Percentiles rank a stretch among this genome's conserved stretches.
Evolutionary conservation across 2,888 invertebrate species (phyloP).

Genomic region (Linyphia triangularis): DNA sequence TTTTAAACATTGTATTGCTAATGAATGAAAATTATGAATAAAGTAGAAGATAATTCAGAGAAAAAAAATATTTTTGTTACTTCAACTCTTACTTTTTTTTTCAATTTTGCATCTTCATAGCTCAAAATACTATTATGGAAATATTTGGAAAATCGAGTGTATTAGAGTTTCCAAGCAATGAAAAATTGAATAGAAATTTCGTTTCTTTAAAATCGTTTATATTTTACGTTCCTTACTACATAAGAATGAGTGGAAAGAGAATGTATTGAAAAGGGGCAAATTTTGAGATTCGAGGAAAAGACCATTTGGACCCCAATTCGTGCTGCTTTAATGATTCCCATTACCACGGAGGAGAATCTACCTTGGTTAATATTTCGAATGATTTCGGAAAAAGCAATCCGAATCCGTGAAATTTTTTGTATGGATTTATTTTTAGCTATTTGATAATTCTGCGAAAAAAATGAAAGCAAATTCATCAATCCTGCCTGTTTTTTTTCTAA

Average conservation of each 20-base stretch:
- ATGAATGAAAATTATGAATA: too few species aligned
- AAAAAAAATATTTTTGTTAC: too few species aligned
- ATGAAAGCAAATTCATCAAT: neutral
- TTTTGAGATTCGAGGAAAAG: neutral
- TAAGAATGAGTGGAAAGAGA: neutral
- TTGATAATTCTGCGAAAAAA: neutral
- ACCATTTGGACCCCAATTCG: conserved; percentile 9
- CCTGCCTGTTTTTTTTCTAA: too few species aligned
- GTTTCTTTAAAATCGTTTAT: neutral
- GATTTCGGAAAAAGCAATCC: neutral
- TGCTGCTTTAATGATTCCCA: neutral
- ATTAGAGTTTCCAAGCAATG: neutral
- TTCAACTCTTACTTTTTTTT: too few species aligned
- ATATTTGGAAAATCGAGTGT: neutral
- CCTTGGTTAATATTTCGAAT: conserved; percentile 1
- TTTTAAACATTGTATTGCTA: too few species aligned
- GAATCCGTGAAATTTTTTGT: too few species aligned
- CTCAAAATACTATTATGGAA: neutral
- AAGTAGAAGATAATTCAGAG: too few species aligned
- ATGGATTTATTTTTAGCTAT: neutral
- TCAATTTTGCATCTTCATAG: neutral
- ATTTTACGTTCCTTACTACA: neutral
- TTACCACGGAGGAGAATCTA: neutral
- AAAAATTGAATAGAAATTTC: neutral
- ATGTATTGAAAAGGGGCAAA: neutral